phyloP scores from a whole-genome alignment of 1,140 invertebrate species.

The Charaxes varanes region DNA sequence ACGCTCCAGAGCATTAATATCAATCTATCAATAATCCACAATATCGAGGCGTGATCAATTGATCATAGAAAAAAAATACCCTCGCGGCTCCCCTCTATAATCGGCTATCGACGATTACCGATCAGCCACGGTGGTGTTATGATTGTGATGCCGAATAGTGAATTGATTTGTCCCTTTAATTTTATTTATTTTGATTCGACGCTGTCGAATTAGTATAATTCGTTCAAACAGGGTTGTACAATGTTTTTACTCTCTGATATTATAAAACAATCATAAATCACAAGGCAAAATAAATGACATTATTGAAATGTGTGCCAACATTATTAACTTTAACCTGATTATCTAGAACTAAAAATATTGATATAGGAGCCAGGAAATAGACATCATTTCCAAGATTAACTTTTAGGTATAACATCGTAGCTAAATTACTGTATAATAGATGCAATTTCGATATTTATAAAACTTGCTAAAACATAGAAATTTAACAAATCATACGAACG shows the following conservation, averaged over 20 bases:
- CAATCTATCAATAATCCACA: constrained; percentile 69
- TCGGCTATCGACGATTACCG: constrained; percentile 47
- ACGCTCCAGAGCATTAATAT: constrained; percentile 56
- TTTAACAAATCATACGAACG: no score
- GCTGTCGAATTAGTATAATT: constrained; percentile 8
- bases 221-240: background rate
- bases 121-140: constrained; percentile 51
- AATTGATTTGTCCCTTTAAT: constrained; percentile 44
- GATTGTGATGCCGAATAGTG: constrained; percentile 27
- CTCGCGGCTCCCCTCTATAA: constrained; percentile 43
- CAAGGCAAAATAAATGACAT: no score
- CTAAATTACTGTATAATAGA: no score
- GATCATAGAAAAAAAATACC: constrained; percentile 56
- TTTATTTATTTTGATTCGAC: constrained; percentile 19
- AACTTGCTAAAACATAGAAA: no score
- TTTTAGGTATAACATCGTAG: no score
- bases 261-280: no score
- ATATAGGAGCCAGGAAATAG: no score
- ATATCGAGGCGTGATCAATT: constrained; percentile 67
- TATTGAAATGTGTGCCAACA: no score
- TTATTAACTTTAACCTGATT: no score
- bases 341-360: no score
- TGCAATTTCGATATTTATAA: no score
- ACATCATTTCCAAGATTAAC: no score
- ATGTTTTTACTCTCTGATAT: background rate